Evolutionary conservation across 35 echinoderm and acorn worm genomes (phyloP).

Genomic region (Nesometra sesokonis): DNA sequence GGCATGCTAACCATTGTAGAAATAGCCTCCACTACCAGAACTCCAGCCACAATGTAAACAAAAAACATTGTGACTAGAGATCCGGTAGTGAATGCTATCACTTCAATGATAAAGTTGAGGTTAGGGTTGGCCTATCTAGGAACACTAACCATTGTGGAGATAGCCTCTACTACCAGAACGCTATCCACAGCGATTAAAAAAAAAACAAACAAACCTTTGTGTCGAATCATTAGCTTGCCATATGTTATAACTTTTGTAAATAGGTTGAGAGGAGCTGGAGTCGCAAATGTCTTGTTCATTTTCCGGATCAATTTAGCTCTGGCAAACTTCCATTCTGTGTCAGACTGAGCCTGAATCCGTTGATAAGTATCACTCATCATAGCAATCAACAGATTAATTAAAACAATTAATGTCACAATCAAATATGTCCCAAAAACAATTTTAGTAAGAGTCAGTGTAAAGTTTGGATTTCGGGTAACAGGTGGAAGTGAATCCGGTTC

Average conservation of each 20-base stretch:
- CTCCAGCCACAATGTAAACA: too few relatives aligned
- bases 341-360: slow-evolving; percentile 92
- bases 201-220: slow-evolving; percentile 53
- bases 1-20: too few relatives aligned
- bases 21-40: too few relatives aligned
- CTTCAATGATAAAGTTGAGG: too few relatives aligned
- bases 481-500: slow-evolving; percentile 59
- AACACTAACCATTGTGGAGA: too few relatives aligned
- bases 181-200: too few relatives aligned
- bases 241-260: slow-evolving; percentile 82
- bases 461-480: slow-evolving; percentile 47
- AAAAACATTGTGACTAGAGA: too few relatives aligned
- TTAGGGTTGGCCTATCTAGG: too few relatives aligned
- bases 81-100: too few relatives aligned
- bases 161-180: too few relatives aligned
- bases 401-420: slow-evolving; percentile 95
- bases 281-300: slow-evolving; percentile 90
- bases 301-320: slow-evolving; percentile 89
- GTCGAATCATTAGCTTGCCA: slow-evolving; percentile 59
- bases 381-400: slow-evolving; percentile 95
- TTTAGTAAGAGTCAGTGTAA: slow-evolving; percentile 53
- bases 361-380: slow-evolving; percentile 99
- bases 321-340: slow-evolving; percentile 96
- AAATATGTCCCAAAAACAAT: slow-evolving; percentile 89
- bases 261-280: slow-evolving; percentile 78